Evolutionary conservation across 2,888 invertebrate species (phyloP), one percentile per base, ranked within the genome.

Genomic region (Muschampia plurimacula): DNA sequence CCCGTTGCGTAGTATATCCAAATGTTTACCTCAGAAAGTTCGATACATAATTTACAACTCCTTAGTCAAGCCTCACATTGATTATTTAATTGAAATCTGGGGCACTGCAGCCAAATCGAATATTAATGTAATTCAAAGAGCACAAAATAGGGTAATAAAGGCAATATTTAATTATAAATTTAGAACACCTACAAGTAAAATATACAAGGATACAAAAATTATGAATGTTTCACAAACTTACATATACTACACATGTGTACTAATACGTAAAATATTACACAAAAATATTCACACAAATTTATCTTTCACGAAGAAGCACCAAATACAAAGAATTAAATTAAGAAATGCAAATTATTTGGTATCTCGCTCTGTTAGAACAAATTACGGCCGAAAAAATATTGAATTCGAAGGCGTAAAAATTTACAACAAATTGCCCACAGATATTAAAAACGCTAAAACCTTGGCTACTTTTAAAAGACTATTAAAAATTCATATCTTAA

Each of bases 21-120:
- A 67, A 12, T 77, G 75, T 59, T 72, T 78, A n/a, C 49, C 69
- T 55, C 69, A 46, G 4, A 67, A 70, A 57, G 63, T 70, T 1
- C 52, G 63, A 67, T 67, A 62, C n/a, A 63, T 55, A 13, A 69
- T 69, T 63, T 77, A 78, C 49, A 78, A 77, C 36, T 70, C 76
- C 0, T 60, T 77, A 9, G 60, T 77, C 0, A 77, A 74, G 68
- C 72, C 75, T 5, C 78, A 78, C 32, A 59, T 78, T 9, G 75
- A 77, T 44, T 77, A 77, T 49, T 63, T 72, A 46, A 71, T 68
- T 39, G 22, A 52, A 66, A 63, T 32, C 39, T 65, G 73, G 68
- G 73, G 68, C 4, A 64, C 69, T 7, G 73, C 69, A 10, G 65
- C 52, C 22, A 73, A 69, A 62, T 49, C 69, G 1, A 64, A 69